phyloP scores from a whole-genome alignment of 2,797 vertebrate species.

The Microctenopoma steveboyesi region DNA sequence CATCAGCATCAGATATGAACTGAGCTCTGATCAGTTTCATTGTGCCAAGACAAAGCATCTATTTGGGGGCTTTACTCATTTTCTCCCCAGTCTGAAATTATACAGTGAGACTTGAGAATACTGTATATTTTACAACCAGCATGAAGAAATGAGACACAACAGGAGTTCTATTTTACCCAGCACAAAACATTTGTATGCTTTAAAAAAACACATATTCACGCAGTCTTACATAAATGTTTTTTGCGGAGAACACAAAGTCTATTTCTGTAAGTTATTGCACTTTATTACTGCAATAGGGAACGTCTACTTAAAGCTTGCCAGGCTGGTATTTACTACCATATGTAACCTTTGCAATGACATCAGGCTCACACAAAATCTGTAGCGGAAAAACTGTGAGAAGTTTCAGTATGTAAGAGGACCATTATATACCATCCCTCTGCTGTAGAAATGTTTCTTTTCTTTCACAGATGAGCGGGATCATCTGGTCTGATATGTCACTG shows the following conservation, averaged over 20 bases:
- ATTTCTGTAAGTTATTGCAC: slow-evolving; percentile 66
- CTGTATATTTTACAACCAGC: slow-evolving; percentile 36
- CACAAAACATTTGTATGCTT: slow-evolving; percentile 47
- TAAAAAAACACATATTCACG: slow-evolving; percentile 19
- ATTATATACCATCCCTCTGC: slow-evolving; percentile 85
- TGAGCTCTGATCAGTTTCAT: slow-evolving; percentile 58
- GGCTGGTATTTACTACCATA: slow-evolving; percentile 80
- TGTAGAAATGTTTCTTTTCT: slow-evolving; percentile 84
- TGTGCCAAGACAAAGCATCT: slow-evolving; percentile 58
- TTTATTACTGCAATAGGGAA: slow-evolving; percentile 73
- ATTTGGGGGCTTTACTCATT: slow-evolving; percentile 33
- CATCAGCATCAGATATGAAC: slow-evolving; percentile 75
- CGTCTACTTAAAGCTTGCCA: slow-evolving; percentile 83
- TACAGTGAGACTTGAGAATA: slow-evolving; percentile 48
- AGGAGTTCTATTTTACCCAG: slow-evolving; percentile 20
- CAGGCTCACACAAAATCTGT: slow-evolving; percentile 79
- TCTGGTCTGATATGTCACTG: slow-evolving; percentile 85
- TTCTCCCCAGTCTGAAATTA: slow-evolving; percentile 61
- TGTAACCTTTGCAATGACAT: slow-evolving; percentile 87
- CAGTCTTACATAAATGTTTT: slow-evolving; percentile 47
- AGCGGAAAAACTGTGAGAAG: slow-evolving; percentile 76
- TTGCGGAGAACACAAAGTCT: slow-evolving; percentile 50
- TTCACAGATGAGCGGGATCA: slow-evolving; percentile 88
- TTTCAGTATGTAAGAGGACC: slow-evolving; percentile 81
- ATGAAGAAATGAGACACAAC: slow-evolving; percentile 21